phyloP scores from a whole-genome alignment of 2,797 vertebrate species.

The Lutra lutra region DNA sequence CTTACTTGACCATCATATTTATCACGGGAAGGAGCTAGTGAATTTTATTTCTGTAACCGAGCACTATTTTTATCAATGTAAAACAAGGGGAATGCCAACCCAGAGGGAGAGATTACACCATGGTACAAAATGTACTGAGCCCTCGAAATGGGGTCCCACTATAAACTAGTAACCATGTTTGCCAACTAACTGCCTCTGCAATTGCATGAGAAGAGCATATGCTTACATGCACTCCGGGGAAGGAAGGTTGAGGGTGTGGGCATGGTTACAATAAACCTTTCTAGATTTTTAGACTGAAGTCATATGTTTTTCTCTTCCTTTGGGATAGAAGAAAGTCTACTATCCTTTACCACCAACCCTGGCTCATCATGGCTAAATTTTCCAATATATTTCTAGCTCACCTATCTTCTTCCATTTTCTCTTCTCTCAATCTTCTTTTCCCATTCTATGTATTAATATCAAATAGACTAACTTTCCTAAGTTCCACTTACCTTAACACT shows the following conservation, averaged over 20 bases:
- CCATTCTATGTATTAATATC: neutral
- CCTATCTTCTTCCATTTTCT: neutral
- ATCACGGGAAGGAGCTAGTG: neutral
- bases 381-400: neutral
- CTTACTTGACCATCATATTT: neutral
- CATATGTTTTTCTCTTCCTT: neutral
- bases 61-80: neutral
- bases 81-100: neutral
- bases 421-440: neutral
- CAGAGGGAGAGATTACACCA: neutral
- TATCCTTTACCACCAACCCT: neutral
- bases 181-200: neutral
- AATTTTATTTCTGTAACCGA: neutral
- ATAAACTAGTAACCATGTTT: neutral
- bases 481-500: neutral
- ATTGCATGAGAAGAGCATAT: neutral
- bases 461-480: neutral
- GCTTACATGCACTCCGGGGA: neutral
- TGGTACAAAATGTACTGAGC: neutral
- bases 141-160: neutral
- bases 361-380: neutral
- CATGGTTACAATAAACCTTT: neutral
- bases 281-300: neutral
- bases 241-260: neutral
- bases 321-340: neutral